Base-by-base conservation (phyloP, 2,113 vertebrate genomes). In the Corvus cornix region DNA sequence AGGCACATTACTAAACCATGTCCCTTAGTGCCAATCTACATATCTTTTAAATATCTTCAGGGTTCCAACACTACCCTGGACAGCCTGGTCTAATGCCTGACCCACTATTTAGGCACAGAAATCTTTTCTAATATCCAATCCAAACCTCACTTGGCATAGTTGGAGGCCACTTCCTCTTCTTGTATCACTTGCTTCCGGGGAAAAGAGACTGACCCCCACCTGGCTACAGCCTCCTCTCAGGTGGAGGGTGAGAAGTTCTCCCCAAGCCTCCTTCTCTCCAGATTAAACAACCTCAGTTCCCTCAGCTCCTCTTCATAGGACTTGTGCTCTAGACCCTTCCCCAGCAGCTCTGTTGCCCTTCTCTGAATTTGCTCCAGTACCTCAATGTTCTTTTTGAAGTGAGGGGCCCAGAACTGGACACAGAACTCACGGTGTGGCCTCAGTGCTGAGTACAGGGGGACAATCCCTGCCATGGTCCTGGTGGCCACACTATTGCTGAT, bases 391-490 rank as follows among this genome's bases (percentile, higher is more conserved):
- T 24, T 60, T 27, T 27, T 18, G 5, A 16, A 33, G 5, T 20
- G 7, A 64, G 6, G 5, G 10, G 5, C 14, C 8, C 14, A 76
- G 63, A 63, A 30, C 8, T 26, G 9, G 27, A 63, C 43, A 44
- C 13, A 46, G 28, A 26, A 31, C 26, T 39, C 0, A 0, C 10
- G 6, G 5, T 52, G 33, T 1, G 1, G 28, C 24, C 24, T 17
- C 17, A 52, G 7, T 27, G 15, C 5, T 0, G 0, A 70, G 5
- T 4, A 31, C 2, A 69, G 20, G 11, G 3, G 2, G 3, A 39
- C 8, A 52, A 52, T 46, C 37, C 7, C 16, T 35, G 10, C 17
- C 37, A 18, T 23, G 2, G 2, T 41, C 20, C 43, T 1, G 2
- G 4, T 51, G 49, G 10, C 24, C 49, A 76, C 33, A 16, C 14